Evolutionary conservation across 2,113 vertebrate genomes (phyloP).

Genomic region (Monopterus albus): DNA sequence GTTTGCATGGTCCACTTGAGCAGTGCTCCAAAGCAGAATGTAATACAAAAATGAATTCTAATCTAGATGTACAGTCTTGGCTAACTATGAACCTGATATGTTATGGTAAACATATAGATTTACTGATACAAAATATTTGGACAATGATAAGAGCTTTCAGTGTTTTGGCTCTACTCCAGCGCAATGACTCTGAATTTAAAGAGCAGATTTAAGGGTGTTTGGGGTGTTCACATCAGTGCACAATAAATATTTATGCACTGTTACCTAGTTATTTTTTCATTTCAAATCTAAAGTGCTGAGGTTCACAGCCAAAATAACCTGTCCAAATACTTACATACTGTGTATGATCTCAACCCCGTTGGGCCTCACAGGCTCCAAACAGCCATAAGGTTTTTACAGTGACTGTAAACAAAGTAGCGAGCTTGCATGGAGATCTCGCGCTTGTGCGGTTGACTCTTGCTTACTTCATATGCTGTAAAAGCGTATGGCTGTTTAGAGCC

Average conservation of each 20-base stretch:
- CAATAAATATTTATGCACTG: slow-evolving; percentile 1
- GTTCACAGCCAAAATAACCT: not conserved
- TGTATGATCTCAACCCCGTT: too few species aligned
- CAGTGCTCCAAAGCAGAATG: slow-evolving; percentile 6
- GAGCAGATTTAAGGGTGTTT: slow-evolving; percentile 22
- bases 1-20: slow-evolving; percentile 33
- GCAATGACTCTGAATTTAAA: slow-evolving; percentile 34
- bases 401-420: too few species aligned
- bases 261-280: too few species aligned
- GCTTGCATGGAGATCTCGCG: too few species aligned
- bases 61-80: not conserved
- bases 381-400: too few species aligned
- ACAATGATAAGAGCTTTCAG: slow-evolving; percentile 35
- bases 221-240: slow-evolving; percentile 11
- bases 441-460: too few species aligned
- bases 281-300: not conserved
- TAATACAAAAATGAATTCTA: too few species aligned
- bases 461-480: too few species aligned
- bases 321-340: not conserved
- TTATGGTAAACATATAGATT: slow-evolving; percentile 19
- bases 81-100: slow-evolving; percentile 30
- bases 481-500: too few species aligned
- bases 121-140: slow-evolving; percentile 47
- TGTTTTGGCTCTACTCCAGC: slow-evolving; percentile 36
- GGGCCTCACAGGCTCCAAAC: too few species aligned